phyloP scores from a whole-genome alignment of 2,797 vertebrate genomes.

The Oryzias dopingdopingensis region DNA sequence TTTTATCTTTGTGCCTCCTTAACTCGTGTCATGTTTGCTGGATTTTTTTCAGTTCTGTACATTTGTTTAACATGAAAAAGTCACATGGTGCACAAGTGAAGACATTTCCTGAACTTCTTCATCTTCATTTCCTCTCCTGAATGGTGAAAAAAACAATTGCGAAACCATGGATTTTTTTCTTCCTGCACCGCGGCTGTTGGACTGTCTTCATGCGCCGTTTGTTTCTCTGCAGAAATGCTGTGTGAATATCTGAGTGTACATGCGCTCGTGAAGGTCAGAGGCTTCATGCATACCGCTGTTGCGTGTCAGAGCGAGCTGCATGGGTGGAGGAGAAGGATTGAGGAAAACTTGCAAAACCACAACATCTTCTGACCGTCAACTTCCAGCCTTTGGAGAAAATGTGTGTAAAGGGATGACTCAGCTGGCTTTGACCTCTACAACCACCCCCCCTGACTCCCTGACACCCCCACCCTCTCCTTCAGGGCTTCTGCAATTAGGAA shows the following conservation, averaged over 20 bases:
- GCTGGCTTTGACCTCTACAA: constrained; percentile 46
- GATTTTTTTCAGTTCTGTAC: too few relatives aligned
- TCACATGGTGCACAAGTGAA: too few relatives aligned
- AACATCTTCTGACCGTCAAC: constrained; percentile 31
- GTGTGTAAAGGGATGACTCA: constrained; percentile 71
- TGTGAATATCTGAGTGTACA: not conserved
- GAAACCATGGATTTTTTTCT: too few relatives aligned
- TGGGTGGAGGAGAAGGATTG: constrained; percentile 13
- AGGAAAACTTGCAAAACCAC: constrained; percentile 41
- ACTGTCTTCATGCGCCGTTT: too few relatives aligned
- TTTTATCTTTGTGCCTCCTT: too few relatives aligned
- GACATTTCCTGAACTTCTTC: too few relatives aligned
- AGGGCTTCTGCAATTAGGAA: constrained; percentile 67
- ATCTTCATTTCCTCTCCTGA: not conserved
- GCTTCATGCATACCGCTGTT: accelerated
- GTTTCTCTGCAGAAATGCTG: not conserved
- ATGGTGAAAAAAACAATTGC: not conserved
- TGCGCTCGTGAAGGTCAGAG: not conserved
- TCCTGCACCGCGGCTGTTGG: too few relatives aligned
- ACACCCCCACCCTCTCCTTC: constrained; percentile 43
- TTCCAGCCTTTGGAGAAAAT: constrained; percentile 68
- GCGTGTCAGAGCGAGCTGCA: constrained; percentile 28
- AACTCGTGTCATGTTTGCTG: too few relatives aligned
- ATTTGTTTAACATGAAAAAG: too few relatives aligned
- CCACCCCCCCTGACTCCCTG: constrained; percentile 14